phyloP scores from a whole-genome alignment of 2,888 invertebrate species.

The Minunthozetes semirufus region DNA sequence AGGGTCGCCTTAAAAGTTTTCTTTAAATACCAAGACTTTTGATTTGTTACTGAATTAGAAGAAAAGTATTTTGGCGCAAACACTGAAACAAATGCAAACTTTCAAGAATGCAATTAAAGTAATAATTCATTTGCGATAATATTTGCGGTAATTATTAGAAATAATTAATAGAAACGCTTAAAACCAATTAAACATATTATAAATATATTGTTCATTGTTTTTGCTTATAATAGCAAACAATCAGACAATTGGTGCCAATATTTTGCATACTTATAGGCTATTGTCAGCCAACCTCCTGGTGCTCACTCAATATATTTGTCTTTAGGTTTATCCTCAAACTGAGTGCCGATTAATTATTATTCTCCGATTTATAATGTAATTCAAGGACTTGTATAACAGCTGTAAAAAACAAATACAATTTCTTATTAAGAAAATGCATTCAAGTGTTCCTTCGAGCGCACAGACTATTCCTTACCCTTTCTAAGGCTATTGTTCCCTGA shows the following conservation, averaged over 20 bases:
- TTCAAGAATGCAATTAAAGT: background rate
- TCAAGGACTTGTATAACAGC: constrained; percentile 2
- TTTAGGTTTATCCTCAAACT: background rate
- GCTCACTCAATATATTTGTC: background rate
- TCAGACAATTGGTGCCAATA: background rate
- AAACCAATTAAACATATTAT: background rate
- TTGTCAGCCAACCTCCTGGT: background rate
- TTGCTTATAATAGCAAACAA: background rate
- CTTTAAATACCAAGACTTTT: too few relatives aligned
- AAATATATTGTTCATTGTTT: constrained; percentile 13
- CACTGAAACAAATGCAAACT: background rate
- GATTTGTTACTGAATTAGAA: too few relatives aligned
- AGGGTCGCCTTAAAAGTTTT: too few relatives aligned
- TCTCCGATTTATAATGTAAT: background rate
- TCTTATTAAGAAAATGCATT: too few relatives aligned
- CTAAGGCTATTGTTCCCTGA: background rate
- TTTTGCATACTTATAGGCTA: background rate
- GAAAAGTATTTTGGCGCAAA: too few relatives aligned
- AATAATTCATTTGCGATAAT: background rate
- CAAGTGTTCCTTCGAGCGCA: too few relatives aligned
- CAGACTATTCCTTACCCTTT: too few relatives aligned
- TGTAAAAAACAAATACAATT: background rate
- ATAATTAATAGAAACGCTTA: constrained; percentile 4
- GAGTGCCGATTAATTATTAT: background rate
- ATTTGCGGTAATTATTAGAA: too few relatives aligned